Conservation (phyloP, 2,797 vertebrate species). For the Lepus oiostolus region DNA sequence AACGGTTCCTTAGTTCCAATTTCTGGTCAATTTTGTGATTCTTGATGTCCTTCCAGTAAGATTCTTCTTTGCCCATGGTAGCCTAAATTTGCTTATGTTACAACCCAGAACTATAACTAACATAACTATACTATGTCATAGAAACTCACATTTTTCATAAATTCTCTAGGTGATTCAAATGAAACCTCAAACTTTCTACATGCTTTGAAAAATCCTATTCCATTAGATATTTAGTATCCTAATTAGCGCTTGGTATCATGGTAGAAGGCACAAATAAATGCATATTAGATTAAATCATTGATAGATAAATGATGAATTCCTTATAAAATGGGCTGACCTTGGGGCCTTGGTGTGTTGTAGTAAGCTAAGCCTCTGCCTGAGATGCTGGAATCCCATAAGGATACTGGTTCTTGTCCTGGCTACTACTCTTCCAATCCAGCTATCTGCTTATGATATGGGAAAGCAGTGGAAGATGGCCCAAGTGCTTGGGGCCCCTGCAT, state of each 20-base stretch:
- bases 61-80: slow-evolving; percentile 49
- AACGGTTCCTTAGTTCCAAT: background rate
- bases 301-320: background rate
- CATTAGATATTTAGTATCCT: background rate
- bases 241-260: background rate
- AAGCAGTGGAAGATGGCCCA: too few species aligned
- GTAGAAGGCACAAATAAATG: background rate
- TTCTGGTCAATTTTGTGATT: background rate
- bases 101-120: background rate
- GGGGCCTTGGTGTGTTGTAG: too few species aligned
- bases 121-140: background rate
- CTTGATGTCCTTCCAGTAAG: background rate
- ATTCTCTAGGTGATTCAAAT: slow-evolving; percentile 23
- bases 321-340: background rate
- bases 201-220: background rate
- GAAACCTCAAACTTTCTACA: background rate
- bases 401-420: too few species aligned
- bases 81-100: background rate
- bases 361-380: too few species aligned
- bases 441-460: too few species aligned
- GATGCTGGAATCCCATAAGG: too few species aligned
- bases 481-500: too few species aligned
- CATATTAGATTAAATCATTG: background rate
- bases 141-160: background rate
- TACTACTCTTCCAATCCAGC: too few species aligned